Percentiles rank a stretch among this genome's conserved stretches.
phyloP scores from a whole-genome alignment of 2,113 vertebrate genomes.

The Leucoraja erinaceus region DNA sequence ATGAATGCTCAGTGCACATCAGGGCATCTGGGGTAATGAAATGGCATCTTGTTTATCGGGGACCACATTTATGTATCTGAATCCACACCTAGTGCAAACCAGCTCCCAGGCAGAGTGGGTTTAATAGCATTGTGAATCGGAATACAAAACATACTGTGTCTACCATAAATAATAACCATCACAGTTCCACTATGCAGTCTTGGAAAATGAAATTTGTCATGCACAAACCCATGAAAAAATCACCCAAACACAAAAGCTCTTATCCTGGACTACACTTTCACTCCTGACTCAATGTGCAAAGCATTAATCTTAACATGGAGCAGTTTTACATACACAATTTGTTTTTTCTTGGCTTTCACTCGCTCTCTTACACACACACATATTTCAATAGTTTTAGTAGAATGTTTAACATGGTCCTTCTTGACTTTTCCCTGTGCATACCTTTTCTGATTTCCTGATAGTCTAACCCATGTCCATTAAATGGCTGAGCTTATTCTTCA shows the following conservation, averaged over 20 bases:
- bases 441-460: neutral
- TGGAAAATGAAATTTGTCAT: neutral
- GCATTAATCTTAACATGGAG: neutral
- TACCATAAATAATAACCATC: neutral
- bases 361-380: too few relatives aligned
- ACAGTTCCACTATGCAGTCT: neutral
- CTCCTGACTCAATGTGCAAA: neutral
- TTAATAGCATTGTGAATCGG: neutral
- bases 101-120: neutral
- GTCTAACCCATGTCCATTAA: neutral
- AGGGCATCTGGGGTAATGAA: neutral
- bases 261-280: neutral
- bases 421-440: neutral
- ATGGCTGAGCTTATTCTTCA: neutral
- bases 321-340: neutral
- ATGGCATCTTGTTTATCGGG: neutral
- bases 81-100: neutral
- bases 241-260: neutral
- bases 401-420: neutral
- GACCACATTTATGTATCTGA: neutral
- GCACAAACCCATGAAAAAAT: neutral
- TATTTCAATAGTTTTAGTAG: neutral
- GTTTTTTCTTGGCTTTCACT: neutral
- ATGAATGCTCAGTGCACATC: neutral
- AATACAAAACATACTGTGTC: neutral